A percentile compares a stretch with the other conserved stretches of the same genome.
Evolutionary conservation across 2,888 invertebrate species (phyloP).

Genomic region (Andricus curvator): DNA sequence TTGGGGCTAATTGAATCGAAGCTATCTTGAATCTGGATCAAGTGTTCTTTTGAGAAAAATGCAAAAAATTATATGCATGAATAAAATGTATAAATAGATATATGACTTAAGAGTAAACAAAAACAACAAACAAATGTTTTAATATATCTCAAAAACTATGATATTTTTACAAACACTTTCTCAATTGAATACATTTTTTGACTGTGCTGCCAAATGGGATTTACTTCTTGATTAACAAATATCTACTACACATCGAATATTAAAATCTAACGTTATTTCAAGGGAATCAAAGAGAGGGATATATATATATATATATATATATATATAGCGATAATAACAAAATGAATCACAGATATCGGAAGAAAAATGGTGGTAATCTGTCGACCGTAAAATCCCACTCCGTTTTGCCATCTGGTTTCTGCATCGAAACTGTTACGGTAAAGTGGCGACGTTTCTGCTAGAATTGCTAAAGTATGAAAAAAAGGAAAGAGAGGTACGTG

Average conservation of each 20-base stretch:
- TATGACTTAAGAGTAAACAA: no score
- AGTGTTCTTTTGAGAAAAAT: neutral
- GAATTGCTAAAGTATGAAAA: conserved; percentile 12
- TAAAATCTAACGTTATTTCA: neutral
- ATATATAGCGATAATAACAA: neutral
- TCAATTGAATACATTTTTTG: no score
- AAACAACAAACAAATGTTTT: no score
- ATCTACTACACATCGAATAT: neutral
- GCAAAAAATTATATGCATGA: no score
- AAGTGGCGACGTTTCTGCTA: conserved; percentile 10
- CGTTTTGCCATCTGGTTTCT: conserved; percentile 13
- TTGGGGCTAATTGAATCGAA: conserved; percentile 21
- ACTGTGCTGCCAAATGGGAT: no score
- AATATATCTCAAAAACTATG: no score
- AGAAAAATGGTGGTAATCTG: neutral
- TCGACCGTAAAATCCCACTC: neutral
- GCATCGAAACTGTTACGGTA: conserved; percentile 1
- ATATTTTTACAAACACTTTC: no score
- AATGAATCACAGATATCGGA: neutral
- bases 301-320: neutral
- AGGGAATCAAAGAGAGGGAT: neutral
- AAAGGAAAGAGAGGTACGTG: conserved; percentile 15
- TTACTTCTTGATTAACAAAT: neutral
- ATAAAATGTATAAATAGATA: no score
- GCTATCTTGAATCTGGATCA: conserved; percentile 8